Base-by-base conservation (phyloP, 2,888 invertebrate species). In the Leucoma salicis region DNA sequence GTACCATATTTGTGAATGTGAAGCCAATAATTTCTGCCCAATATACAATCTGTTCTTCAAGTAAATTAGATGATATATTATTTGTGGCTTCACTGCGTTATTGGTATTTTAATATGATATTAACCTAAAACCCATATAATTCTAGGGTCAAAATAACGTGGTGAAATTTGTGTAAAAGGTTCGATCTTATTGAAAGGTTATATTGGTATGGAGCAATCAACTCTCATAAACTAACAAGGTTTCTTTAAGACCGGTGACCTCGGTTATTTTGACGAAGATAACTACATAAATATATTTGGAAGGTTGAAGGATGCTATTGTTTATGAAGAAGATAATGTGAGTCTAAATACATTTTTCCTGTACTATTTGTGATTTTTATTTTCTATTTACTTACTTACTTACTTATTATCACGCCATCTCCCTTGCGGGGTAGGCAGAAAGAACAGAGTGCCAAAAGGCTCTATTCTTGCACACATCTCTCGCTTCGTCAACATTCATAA, bases 61-160 rank as follows among this genome's bases (percentile, higher is more conserved):
- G 96, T 2, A 96, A 97, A 79, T 78, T 97, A 37, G 97, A 97
- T 82, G 93, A 93, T 1, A 70, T 97, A 35, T 78, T 82, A 95
- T 27, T 90, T 92, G 4, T 21, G 21, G 21, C 21, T 21, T 21
- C 21, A 21, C 8, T 2, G 21, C 8, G 21, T 8, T 21, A 21
- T 21, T 21, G 3, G 21, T 21, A 21, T 21, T 21, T 21, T 21
- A 21, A 21, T 21, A 21, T 21, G 21, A 2, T 21, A 21, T 21
- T 21, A 42, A 21, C 55, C 72, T 3, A 67, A 89, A 48, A 91
- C 90, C 11, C 83, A 83, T 24, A 64, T 82, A 60, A 63, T 74
- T 8, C 60, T 92, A 11, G 88, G 78, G 2, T 69, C 77, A 1
- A 74, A 83, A 43, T 67, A 92, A 67, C 73, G 74, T 12, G 83